Evolutionary conservation across 2,888 invertebrate genomes (phyloP).

Genomic region (Oscheius sp.): DNA sequence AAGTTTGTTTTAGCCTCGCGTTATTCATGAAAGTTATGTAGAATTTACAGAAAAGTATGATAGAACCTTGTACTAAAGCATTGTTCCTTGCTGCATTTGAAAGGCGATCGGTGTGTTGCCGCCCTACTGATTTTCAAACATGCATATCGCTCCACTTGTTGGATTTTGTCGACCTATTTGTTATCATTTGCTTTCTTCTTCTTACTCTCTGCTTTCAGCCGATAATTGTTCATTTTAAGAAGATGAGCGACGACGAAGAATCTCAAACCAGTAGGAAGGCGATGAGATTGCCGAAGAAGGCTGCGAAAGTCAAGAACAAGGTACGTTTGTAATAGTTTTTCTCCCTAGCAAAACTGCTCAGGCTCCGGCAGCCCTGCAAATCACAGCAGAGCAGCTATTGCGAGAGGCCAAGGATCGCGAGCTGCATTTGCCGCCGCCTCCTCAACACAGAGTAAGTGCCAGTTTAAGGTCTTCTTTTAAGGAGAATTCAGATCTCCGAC

Average conservation of each 20-base stretch:
- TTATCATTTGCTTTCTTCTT: too few species aligned
- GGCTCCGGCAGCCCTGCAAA: slow-evolving; percentile 97
- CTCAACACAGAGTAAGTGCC: slow-evolving; percentile 83
- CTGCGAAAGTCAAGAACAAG: slow-evolving; percentile 72
- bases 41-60: too few species aligned
- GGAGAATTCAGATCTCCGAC: slow-evolving; percentile 49
- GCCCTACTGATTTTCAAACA: too few species aligned
- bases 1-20: too few species aligned
- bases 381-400: slow-evolving; percentile 96
- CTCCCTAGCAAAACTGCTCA: slow-evolving; percentile 38
- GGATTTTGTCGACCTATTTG: too few species aligned
- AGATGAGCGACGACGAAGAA: slow-evolving; percentile 62
- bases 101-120: too few species aligned
- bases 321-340: slow-evolving; percentile 38
- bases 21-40: too few species aligned
- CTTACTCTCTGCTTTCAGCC: neutral
- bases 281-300: slow-evolving; percentile 72
- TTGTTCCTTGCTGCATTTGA: too few species aligned
- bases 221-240: neutral
- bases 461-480: neutral
- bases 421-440: slow-evolving; percentile 76
- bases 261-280: slow-evolving; percentile 53
- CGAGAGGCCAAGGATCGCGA: slow-evolving; percentile 99
- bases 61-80: too few species aligned
- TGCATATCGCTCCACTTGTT: too few species aligned